Base-by-base conservation (phyloP, 2,113 vertebrate genomes). In the Oxygymnocypris stewartii region DNA sequence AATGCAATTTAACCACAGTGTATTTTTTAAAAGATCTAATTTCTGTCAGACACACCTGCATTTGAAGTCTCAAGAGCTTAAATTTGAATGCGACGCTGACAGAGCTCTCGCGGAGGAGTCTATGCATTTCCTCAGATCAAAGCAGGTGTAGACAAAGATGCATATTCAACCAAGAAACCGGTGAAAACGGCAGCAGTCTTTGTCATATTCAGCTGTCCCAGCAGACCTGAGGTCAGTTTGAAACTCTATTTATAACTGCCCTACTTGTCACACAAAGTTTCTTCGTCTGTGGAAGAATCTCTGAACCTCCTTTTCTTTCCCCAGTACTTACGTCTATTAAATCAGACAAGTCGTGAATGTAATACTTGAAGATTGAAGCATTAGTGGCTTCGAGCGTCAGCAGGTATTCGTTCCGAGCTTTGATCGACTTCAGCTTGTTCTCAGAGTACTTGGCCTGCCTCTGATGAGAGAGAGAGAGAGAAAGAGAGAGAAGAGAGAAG, bases 371-470 rank as follows among this genome's bases (percentile, higher is more conserved):
- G 81, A 99, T 96, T 1, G 98, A 98, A 84, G 97, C 96, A 90
- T 99, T 99, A 42, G 97, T 96, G 40, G 98, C 98, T 94, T 99
- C 98, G 82, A 99, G 96, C 14, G 98, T 99, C 91, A 99, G 96
- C 75, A 99, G 95, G 92, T 99, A 99, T 88, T 99, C 98, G 71
- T 99, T 99, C 51, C 98, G 96, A 0, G 98, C 96, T 95, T 99
- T 99, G 94, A 99, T 98, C 4, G 98, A 99, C 91, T 99, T 99
- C 92, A 99, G 94, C 93, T 99, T 99, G 95, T 99, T 99, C 93
- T 99, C 98, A 0, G 97, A 99, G 89, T 99, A 99, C 92, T 99
- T 99, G 90, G 98, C 97, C 94, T 99, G 97, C 90, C 98, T 97
- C 98, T 99, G 93, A 90, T 83, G 91, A 93, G 87, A 92, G 84